Evolutionary conservation across 2,888 invertebrate species (phyloP), one percentile per base, ranked within the genome.

Genomic region (Argyresthia goedartella): DNA sequence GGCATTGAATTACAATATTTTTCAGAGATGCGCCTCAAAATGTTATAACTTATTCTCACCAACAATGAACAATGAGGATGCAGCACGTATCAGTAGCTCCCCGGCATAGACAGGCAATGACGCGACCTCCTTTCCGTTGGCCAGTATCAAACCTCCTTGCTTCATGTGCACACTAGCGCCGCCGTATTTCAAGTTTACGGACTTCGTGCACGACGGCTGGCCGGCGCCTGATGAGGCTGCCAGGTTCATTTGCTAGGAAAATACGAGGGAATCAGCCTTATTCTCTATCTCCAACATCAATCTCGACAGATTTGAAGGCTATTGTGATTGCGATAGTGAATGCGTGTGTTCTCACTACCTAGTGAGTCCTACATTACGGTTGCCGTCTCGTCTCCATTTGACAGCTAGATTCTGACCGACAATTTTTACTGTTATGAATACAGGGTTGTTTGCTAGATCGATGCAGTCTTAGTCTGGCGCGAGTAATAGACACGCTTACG

Each of bases 171-270:
- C 89, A 2, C 66, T 75, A 15, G 81, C 84, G 1, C 85, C 87
- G 0, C 77, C 76, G 53, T 89, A 76, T 13, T 79, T 85, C 13
- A 95, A 73, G 0, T 90, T 93, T 0, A 95, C 89, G 0, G 95
- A 90, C 71, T 94, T 95, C 0, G 95, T 95, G 69, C 96, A 96
- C 0, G 95, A 93, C 0, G 95, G 94, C 45, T 84, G 74, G 44
- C 89, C 76, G 6, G 77, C 71, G n/a, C 16, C n/a, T 7, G 15
- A 2, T 6, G 33, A 4, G 11, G 46, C 15, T 10, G 35, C 11
- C 10, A 15, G 36, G 36, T 15, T 44, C 44, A 44, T 44, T 36
- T 35, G 35, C 7, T 46, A n/a, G n/a, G n/a, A 46, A 15, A 39
- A 39, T 8, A 36, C 9, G 36, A 36, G 36, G 36, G 8, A 39